Evolutionary conservation across 2,113 vertebrate species (phyloP).

Genomic region (Meleagris gallopavo): DNA sequence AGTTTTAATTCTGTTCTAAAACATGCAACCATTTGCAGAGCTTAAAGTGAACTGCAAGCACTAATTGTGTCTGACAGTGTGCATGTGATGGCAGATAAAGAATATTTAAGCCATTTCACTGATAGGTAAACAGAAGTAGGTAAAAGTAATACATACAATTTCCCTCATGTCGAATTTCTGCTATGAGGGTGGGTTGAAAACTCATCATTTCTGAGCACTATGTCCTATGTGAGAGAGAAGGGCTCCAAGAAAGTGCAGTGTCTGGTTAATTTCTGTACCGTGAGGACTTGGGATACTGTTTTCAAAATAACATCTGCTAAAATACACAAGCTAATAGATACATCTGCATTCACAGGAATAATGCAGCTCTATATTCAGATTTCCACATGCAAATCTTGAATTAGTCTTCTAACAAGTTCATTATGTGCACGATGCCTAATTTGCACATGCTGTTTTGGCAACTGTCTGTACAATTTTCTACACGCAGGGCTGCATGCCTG

Average conservation of each 20-base stretch:
- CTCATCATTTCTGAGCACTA: background rate
- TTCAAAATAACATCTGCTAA: constrained; percentile 71
- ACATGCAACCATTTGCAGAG: constrained; percentile 29
- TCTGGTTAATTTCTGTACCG: constrained; percentile 39
- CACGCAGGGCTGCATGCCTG: constrained; percentile 51
- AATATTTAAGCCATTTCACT: constrained; percentile 48
- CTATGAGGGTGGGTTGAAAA: background rate
- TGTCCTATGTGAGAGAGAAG: background rate
- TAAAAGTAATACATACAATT: constrained; percentile 27
- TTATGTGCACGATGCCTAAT: constrained; percentile 68
- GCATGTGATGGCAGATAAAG: constrained; percentile 22
- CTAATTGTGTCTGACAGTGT: constrained; percentile 29
- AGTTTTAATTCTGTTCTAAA: constrained; percentile 52
- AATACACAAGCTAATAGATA: constrained; percentile 60
- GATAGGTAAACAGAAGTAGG: constrained; percentile 46
- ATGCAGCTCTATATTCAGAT: constrained; percentile 43
- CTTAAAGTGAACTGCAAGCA: constrained; percentile 51
- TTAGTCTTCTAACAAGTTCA: constrained; percentile 71
- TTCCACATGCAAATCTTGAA: constrained; percentile 70
- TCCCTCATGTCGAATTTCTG: background rate
- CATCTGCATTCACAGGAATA: constrained; percentile 66
- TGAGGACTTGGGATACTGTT: constrained; percentile 47
- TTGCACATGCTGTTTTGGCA: constrained; percentile 72
- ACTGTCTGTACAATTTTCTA: constrained; percentile 64
- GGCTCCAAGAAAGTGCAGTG: background rate